Base-by-base conservation (phyloP, 2,888 invertebrate species). In the Prenolepis imparis region DNA sequence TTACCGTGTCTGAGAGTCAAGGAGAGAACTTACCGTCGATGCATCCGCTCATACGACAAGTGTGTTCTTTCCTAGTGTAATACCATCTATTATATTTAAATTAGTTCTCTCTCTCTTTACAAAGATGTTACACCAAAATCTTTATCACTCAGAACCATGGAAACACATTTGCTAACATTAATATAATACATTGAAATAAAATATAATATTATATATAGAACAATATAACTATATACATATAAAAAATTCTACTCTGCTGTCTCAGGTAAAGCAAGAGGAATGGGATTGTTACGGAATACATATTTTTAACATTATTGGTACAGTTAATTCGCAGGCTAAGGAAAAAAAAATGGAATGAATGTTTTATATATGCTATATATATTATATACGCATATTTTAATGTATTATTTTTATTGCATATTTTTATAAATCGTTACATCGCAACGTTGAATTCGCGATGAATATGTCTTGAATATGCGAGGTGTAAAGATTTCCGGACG, bases 1-100 rank as follows among this genome's bases (percentile, higher is more conserved):
- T 84, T 67, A 84, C 82, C 85, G 87, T 77, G 84, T 75, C 85
- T 86, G 84, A 24, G 39, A 59, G 5, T 55, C 18, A 59, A 11
- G 15, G 41, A 55, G 55, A 78, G 81, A 52, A 39, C 86, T 64
- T 55, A 73, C 36, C 83, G 41, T 44, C 44, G 21, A 67, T 28
- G 52, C n/a, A 66, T 59, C 41, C 24, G 55, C 24, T n/a, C 55
- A 18, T 12, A 55, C 24, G 32, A 48, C 81, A 28, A 82, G 36
- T n/a, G 36, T n/a, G 44, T 32, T 63, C 52, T 11, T 64, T 68
- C 15, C 36, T 36, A 12, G 39, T 28, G 44, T 68, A 68, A 77
- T 74, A 41, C 36, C 75, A 44, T 52, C 80, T 61, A 63, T 64
- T 24, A 61, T 21, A 63, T 32, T 55, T 66, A n/a, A 68, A 66